phyloP scores from a whole-genome alignment of 2,797 vertebrate genomes.

The Paedocypris micromegethes region DNA sequence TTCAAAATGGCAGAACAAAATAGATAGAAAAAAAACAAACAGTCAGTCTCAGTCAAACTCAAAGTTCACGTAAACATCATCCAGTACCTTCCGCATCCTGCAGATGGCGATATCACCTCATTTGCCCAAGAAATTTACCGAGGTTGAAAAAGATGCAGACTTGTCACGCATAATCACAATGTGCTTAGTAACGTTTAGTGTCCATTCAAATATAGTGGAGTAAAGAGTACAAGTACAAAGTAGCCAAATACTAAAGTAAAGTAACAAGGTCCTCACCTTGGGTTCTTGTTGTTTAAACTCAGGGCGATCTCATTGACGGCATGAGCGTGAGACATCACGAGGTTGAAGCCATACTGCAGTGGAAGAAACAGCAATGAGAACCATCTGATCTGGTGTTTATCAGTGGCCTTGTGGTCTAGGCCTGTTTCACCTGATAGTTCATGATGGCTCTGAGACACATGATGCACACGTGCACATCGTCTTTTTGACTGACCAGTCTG shows the following conservation, averaged over 20 bases:
- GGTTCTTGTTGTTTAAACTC: constrained; percentile 96
- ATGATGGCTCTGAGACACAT: constrained; percentile 95
- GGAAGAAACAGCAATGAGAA: constrained; percentile 7
- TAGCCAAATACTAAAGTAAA: neutral
- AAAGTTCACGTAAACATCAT: no score
- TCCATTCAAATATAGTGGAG: no score
- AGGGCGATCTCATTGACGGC: constrained; percentile 98
- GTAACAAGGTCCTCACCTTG: constrained; percentile 71
- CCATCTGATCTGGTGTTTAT: neutral
- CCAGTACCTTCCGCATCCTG: no score
- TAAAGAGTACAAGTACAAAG: neutral
- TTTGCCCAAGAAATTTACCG: no score
- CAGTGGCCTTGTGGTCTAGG: constrained; percentile 4
- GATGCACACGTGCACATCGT: constrained; percentile 96
- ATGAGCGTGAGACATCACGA: constrained; percentile 95
- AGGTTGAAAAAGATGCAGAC: no score
- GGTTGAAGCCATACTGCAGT: constrained; percentile 91
- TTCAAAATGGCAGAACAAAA: no score
- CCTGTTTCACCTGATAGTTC: constrained; percentile 89
- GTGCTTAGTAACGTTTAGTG: no score
- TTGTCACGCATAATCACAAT: no score
- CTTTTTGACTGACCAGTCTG: constrained; percentile 92
- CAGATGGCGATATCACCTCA: no score
- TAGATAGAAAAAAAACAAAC: no score
- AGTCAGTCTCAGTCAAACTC: no score